These are phyloP conservation scores for Ceratina calcarata DNA, from an alignment of 1,140 invertebrate species.

Conservation along the genomic window DNA sequence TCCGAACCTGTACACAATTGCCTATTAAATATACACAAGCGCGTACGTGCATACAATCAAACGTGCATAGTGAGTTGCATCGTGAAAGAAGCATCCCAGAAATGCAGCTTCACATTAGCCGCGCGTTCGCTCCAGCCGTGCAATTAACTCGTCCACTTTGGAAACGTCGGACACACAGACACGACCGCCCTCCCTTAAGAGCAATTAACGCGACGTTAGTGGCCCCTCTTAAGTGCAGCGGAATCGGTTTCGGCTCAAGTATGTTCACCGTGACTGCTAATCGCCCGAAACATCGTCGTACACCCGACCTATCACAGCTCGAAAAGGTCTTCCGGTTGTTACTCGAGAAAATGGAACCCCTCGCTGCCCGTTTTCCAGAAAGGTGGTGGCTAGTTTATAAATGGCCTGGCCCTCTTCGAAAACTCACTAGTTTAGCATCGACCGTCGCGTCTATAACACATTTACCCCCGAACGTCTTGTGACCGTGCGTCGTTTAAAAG, in stretches of 20 bases:
- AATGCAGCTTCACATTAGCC: constrained; percentile 5
- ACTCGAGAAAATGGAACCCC: not conserved
- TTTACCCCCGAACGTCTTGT: not conserved
- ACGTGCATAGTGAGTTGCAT: not conserved
- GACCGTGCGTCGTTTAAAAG: not conserved
- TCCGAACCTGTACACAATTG: not conserved
- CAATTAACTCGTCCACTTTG: constrained; percentile 26
- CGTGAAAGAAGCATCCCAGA: constrained; percentile 18
- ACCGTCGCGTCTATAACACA: not conserved
- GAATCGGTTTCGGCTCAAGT: constrained; percentile 31
- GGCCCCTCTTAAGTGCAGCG: constrained; percentile 26
- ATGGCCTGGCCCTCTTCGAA: not conserved
- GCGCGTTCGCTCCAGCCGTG: not conserved
- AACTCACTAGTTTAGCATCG: not conserved
- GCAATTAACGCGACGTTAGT: constrained; percentile 46
- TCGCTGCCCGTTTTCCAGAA: not conserved
- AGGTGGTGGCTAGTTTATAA: constrained; percentile 20
- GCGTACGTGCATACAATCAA: not conserved
- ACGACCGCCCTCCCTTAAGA: not conserved
- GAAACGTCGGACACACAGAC: constrained; percentile 5
- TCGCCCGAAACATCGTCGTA: constrained; percentile 1
- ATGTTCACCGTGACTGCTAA: constrained; percentile 16
- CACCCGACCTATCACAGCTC: no score
- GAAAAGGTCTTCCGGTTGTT: not conserved
- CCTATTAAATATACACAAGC: not conserved